Conservation (phyloP, 2,888 invertebrate species). For the Drosophila monieri region DNA sequence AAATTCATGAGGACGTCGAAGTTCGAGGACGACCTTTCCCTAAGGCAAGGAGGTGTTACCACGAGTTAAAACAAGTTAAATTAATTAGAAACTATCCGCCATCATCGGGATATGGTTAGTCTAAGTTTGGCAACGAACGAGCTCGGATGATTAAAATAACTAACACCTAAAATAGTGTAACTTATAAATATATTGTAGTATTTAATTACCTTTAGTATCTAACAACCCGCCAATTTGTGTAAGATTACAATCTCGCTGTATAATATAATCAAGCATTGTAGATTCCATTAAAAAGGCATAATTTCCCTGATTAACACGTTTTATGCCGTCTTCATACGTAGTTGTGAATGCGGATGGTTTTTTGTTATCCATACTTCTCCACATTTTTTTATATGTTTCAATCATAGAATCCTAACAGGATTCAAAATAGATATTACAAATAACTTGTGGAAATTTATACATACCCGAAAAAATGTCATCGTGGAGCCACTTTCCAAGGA, state of each 20-base stretch:
- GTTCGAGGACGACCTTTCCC: no score
- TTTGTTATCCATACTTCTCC: slow-evolving; percentile 91
- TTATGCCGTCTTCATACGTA: slow-evolving; percentile 91
- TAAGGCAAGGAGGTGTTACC: no score
- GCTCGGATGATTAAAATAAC: no score
- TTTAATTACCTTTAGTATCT: slow-evolving; percentile 88
- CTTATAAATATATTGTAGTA: neutral
- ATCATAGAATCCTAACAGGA: slow-evolving; percentile 89
- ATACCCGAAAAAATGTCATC: slow-evolving; percentile 93
- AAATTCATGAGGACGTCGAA: no score
- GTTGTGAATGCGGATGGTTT: slow-evolving; percentile 90
- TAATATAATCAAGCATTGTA: slow-evolving; percentile 93
- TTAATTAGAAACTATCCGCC: no score
- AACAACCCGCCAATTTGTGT: slow-evolving; percentile 94
- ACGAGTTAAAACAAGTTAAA: no score
- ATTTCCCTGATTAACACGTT: slow-evolving; percentile 89
- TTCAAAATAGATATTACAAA: neutral
- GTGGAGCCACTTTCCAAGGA: slow-evolving; percentile 93
- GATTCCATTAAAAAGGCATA: slow-evolving; percentile 97
- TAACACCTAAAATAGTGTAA: no score
- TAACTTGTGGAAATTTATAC: slow-evolving; percentile 43
- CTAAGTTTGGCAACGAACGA: no score
- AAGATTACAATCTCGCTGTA: slow-evolving; percentile 92
- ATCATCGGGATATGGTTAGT: no score
- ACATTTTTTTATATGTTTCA: slow-evolving; percentile 92